phyloP scores from a whole-genome alignment of 2,113 vertebrate species.

The Scalopus aquaticus region DNA sequence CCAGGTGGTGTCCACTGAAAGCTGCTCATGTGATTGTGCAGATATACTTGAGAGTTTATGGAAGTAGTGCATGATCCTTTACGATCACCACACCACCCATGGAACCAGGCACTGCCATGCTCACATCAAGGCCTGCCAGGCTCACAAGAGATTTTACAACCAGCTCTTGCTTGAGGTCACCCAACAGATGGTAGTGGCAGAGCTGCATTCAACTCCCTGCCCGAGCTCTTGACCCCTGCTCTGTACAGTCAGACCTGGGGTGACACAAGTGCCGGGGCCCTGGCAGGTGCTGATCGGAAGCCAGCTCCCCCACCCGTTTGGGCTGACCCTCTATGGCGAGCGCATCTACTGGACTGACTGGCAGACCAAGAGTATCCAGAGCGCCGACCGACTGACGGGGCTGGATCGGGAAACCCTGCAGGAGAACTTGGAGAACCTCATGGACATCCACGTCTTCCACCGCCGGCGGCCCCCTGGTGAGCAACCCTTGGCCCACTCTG shows the following conservation, averaged over 20 bases:
- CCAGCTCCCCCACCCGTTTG: constrained; percentile 97
- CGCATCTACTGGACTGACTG: constrained; percentile 99
- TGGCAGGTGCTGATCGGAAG: constrained; percentile 94
- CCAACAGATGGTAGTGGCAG: background rate
- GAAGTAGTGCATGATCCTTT: background rate
- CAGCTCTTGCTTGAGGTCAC: background rate
- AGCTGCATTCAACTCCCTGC: background rate
- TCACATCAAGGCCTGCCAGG: background rate
- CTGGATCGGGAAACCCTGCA: constrained; percentile 91
- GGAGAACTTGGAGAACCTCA: constrained; percentile 98
- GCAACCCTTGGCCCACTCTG: background rate
- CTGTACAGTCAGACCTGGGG: background rate
- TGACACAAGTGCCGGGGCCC: constrained; percentile 27
- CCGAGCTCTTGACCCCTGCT: background rate
- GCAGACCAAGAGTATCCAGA: constrained; percentile 99
- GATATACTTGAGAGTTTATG: background rate
- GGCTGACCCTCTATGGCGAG: constrained; percentile 94
- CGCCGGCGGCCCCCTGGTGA: constrained; percentile 91
- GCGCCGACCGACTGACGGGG: constrained; percentile 92
- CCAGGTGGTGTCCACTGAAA: background rate
- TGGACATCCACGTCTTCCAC: constrained; percentile 99
- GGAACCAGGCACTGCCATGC: background rate
- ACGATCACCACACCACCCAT: background rate
- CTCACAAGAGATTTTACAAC: background rate
- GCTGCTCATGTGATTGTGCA: background rate